These are phyloP conservation scores for Dendrolimus houi DNA, from an alignment of 2,888 invertebrate genomes.

Conservation along the genomic window DNA sequence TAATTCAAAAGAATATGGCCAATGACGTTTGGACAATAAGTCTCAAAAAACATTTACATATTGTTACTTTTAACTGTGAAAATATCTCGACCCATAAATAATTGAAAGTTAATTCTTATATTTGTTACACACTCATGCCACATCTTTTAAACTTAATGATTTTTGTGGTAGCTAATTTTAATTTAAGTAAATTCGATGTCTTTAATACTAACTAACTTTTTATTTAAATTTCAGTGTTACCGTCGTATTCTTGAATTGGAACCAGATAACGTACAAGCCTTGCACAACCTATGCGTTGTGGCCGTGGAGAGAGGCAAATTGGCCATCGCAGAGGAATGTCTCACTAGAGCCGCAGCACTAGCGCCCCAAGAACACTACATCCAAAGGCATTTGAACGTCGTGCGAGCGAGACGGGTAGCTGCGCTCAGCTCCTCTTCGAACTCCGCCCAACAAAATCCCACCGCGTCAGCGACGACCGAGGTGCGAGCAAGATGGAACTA, in stretches of 20 bases:
- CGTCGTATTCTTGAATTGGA: conserved; percentile 90
- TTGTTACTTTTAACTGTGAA: no score
- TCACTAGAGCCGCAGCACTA: conserved; percentile 85
- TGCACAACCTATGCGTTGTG: conserved; percentile 97
- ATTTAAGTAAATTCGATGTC: no score
- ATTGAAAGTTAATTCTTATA: no score
- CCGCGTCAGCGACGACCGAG: conserved; percentile 29
- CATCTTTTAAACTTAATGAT: no score
- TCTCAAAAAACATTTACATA: no score
- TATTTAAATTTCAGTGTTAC: conserved; percentile 85
- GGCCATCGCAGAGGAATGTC: conserved; percentile 89
- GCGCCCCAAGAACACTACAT: conserved; percentile 96
- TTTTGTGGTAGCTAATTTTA: no score
- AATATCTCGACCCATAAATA: no score
- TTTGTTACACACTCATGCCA: no score
- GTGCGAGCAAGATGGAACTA: conserved; percentile 71
- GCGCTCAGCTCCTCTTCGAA: conserved; percentile 8
- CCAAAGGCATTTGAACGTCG: conserved; percentile 91
- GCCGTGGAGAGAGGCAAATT: conserved; percentile 94
- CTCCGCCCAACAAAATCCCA: conserved; percentile 17
- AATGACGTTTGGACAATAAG: no score
- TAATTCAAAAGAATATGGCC: no score
- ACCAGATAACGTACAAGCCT: conserved; percentile 93
- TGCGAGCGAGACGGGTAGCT: conserved; percentile 78
- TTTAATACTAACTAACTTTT: not conserved